These are phyloP conservation scores for Sebastes reedi DNA, from an alignment of 2,797 vertebrate species.

Conservation along the genomic window DNA sequence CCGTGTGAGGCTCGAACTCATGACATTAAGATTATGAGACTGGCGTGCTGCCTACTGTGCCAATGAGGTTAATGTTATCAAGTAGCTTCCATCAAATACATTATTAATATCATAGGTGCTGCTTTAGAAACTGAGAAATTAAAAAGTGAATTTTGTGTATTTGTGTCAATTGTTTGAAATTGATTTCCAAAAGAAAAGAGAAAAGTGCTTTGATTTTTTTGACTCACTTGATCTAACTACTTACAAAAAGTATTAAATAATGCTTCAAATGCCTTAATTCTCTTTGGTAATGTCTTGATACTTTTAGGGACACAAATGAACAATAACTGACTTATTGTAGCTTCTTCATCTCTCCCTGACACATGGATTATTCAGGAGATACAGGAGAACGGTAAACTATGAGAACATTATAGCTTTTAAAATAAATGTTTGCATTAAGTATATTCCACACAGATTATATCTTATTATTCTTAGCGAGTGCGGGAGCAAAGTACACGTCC, in stretches of 20 bases:
- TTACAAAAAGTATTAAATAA: not conserved
- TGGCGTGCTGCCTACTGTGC: fast-evolving
- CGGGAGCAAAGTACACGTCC: not conserved
- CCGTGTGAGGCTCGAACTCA: too few relatives aligned
- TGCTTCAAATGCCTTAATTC: not conserved
- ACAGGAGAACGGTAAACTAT: not conserved
- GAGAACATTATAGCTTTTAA: not conserved
- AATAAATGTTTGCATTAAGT: not conserved
- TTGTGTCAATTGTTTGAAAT: not conserved
- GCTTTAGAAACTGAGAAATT: not conserved
- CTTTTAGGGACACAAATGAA: not conserved
- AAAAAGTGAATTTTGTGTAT: not conserved
- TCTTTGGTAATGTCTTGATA: not conserved
- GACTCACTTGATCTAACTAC: not conserved
- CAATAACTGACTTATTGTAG: not conserved
- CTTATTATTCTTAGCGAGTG: not conserved
- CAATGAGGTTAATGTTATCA: not conserved
- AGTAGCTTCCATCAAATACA: not conserved
- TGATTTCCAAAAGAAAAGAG: not conserved
- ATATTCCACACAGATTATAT: not conserved
- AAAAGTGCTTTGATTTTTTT: not conserved
- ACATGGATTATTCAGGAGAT: not conserved
- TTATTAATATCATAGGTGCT: not conserved
- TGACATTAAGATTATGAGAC: too few relatives aligned
- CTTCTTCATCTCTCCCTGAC: not conserved